Base-by-base conservation (phyloP, 2,888 invertebrate genomes). In the Trachelus stipa region DNA sequence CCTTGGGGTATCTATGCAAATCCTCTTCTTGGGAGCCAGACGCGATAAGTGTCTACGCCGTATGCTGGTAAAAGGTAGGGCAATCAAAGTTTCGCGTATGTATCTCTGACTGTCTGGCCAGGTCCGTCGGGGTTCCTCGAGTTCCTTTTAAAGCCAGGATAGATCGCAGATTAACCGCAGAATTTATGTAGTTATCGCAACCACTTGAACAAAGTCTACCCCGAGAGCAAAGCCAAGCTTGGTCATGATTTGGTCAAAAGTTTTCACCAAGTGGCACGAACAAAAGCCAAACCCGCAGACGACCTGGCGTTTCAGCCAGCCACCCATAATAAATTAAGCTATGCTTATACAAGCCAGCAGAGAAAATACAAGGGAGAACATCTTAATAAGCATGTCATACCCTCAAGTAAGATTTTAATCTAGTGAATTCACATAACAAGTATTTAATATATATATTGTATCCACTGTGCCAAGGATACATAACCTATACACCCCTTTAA, bases 41-140 rank as follows among this genome's bases (percentile, higher is more conserved):
- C 84, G 82, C 84, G 85, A 86, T 85, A 85, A 85, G 85, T 85
- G 85, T 84, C 83, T 84, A 82, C 81, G 80, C 56, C 77, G 81
- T 80, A 77, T 82, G 76, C 77, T 80, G 80, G 80, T 23, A 56
- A 56, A 56, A 56, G 56, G 56, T 56, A 82, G 79, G 82, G 83
- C 81, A 81, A 85, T 83, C 84, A 83, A 83, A 84, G 82, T 83
- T 82, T 82, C 81, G 83, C 79, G 82, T 56, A 56, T 56, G 56
- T 83, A 83, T 84, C 82, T 78, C 81, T 73, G 76, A 79, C 80
- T 82, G 80, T 77, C 79, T 80, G 80, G 76, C 79, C 40, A 73
- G 76, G 77, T 56, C 56, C 56, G 56, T 56, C 56, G 56, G 56
- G 56, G 23, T 23, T 56, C 23, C 56, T 56, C 23, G 56, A 23